These are phyloP conservation scores for Tadarida brasiliensis DNA, from an alignment of 2,797 vertebrate genomes.

Conservation along the genomic window DNA sequence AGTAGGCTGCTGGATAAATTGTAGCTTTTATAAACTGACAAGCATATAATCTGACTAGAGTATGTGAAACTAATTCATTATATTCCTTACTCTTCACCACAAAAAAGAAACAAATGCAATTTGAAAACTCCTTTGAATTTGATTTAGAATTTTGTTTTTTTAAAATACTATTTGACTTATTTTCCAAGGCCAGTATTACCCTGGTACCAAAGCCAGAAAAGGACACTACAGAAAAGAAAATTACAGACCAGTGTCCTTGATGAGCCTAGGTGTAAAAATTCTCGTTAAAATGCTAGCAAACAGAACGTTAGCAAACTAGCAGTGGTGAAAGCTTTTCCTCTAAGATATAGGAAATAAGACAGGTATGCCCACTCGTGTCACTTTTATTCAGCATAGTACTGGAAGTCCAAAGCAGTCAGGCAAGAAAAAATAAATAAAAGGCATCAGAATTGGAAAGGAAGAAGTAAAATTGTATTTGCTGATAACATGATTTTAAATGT, in stretches of 20 bases:
- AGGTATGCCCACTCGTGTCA: neutral
- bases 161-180: neutral
- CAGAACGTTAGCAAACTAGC: neutral
- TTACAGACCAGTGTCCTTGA: neutral
- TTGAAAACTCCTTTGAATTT: constrained; percentile 39
- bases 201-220: neutral
- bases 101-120: constrained; percentile 11
- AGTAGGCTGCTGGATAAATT: neutral
- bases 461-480: neutral
- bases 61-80: neutral
- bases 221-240: neutral
- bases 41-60: neutral
- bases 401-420: neutral
- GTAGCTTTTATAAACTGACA: neutral
- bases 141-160: neutral
- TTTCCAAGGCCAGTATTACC: neutral
- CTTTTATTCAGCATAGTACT: neutral
- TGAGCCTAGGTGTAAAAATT: neutral
- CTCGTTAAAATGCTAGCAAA: neutral
- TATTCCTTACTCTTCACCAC: neutral
- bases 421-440: neutral
- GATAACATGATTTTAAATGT: neutral
- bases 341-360: neutral
- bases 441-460: neutral
- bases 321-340: neutral